Evolutionary conservation across 1,140 invertebrate genomes (phyloP).

Genomic region (Heliconius congener): DNA sequence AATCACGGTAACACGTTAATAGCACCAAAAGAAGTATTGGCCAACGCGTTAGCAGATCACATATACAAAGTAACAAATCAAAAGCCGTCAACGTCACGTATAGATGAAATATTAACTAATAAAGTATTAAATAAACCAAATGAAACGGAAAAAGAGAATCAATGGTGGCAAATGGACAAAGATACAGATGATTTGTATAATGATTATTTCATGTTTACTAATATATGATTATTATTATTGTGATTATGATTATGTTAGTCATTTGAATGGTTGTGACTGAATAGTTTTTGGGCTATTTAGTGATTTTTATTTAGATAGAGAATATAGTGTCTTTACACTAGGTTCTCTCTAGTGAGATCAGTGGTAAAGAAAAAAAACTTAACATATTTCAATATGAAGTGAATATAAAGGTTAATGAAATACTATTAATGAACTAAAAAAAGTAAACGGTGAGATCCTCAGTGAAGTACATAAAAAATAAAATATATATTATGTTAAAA

Average conservation of each 20-base stretch:
- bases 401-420: too few species aligned
- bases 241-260: too few species aligned
- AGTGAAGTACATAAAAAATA: too few species aligned
- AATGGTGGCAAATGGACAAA: constrained; percentile 63
- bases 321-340: neutral
- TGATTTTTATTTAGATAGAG: neutral
- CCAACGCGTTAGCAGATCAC: constrained; percentile 74
- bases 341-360: neutral
- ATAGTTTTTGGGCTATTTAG: neutral
- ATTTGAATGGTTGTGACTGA: neutral
- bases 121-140: constrained; percentile 61
- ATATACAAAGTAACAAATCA: constrained; percentile 81
- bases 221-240: constrained; percentile 25
- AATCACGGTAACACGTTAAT: constrained; percentile 45
- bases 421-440: too few species aligned
- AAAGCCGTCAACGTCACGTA: constrained; percentile 74
- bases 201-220: constrained; percentile 69
- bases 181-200: constrained; percentile 62
- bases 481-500: too few species aligned
- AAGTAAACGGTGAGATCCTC: too few species aligned
- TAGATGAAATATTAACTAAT: constrained; percentile 79
- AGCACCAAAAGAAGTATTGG: constrained; percentile 74
- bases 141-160: constrained; percentile 64
- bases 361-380: too few species aligned
- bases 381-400: too few species aligned